Evolutionary conservation across 2,888 invertebrate species (phyloP).

Genomic region (Spisula solida): DNA sequence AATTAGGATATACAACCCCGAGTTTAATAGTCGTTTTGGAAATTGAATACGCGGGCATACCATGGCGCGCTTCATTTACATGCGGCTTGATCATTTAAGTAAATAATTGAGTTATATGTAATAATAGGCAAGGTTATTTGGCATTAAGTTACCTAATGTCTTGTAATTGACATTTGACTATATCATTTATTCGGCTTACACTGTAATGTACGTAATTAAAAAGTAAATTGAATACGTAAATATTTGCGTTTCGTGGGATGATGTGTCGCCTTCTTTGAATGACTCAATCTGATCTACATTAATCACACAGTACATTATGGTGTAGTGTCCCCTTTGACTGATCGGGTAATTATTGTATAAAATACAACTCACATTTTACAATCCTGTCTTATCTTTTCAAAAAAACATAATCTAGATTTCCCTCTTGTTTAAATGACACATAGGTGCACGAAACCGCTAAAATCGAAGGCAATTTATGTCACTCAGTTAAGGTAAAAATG

Average conservation of each 20-base stretch:
- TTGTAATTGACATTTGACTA: constrained; percentile 20
- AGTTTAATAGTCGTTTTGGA: background rate
- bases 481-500: background rate
- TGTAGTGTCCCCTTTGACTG: background rate
- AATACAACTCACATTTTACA: background rate
- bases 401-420: no score
- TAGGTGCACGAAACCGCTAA: background rate
- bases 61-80: background rate
- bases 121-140: background rate
- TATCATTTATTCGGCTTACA: background rate
- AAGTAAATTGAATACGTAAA: constrained; percentile 5
- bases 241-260: background rate
- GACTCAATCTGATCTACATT: background rate
- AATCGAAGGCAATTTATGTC: background rate
- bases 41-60: constrained; percentile 8
- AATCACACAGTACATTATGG: background rate
- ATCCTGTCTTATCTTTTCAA: background rate
- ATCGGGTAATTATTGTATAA: constrained; percentile 13
- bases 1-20: constrained; percentile 2
- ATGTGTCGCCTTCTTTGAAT: background rate
- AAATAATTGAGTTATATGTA: constrained; percentile 20
- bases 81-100: background rate
- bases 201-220: constrained; percentile 8
- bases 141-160: constrained; percentile 20
- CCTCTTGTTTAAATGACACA: background rate